phyloP scores from a whole-genome alignment of 2,888 invertebrate species.

The Dryadula phaetusa region DNA sequence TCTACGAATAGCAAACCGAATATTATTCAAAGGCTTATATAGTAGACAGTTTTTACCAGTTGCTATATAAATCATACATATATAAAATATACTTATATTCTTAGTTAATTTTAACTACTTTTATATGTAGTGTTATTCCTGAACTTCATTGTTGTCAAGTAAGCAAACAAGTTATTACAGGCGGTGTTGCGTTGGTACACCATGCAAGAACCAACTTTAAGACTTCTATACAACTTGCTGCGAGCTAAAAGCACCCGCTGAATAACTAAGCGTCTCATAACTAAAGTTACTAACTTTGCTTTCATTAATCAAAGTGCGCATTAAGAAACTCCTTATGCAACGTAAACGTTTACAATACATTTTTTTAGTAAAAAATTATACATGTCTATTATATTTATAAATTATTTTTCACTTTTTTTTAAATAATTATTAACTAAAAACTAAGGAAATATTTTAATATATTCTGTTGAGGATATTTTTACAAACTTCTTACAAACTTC shows the following conservation, averaged over 20 bases:
- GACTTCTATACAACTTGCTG: constrained; percentile 22
- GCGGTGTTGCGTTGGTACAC: constrained; percentile 17
- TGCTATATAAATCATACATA: no score
- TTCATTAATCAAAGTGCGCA: constrained; percentile 27
- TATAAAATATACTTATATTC: no score
- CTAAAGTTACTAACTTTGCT: constrained; percentile 29
- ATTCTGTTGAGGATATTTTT: no score
- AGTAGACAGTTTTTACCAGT: no score
- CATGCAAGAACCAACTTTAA: constrained; percentile 11
- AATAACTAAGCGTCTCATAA: constrained; percentile 34
- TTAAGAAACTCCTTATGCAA: constrained; percentile 14
- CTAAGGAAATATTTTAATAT: no score
- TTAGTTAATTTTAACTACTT: no score
- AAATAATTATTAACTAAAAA: no score
- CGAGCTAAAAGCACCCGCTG: constrained; percentile 31
- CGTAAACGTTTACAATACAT: background rate
- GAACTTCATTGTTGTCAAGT: background rate
- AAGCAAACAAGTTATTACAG: constrained; percentile 14
- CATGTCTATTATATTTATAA: no score
- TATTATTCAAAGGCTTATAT: no score
- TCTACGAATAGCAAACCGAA: no score
- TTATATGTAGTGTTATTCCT: background rate
- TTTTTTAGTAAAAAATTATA: background rate
- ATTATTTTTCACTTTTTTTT: no score
- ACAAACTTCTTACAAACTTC: no score